Evolutionary conservation across 2,113 vertebrate species (phyloP).

Genomic region (Ploceus nigricollis): DNA sequence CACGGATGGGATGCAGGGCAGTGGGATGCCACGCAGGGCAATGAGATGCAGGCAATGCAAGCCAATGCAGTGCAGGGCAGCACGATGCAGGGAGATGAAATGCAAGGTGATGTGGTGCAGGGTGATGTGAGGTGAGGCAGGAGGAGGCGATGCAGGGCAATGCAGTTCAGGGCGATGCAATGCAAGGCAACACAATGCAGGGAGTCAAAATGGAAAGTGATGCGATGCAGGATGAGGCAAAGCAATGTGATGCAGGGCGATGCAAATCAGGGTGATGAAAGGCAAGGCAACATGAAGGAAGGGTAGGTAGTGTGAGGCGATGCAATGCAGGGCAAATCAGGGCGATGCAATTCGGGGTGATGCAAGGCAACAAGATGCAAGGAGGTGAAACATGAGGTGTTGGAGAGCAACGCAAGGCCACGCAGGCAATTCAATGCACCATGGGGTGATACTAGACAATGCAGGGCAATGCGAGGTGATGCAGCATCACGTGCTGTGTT

Average conservation of each 20-base stretch:
- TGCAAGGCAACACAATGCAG: neutral
- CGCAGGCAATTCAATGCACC: neutral
- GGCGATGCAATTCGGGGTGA: neutral
- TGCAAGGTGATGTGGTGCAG: neutral
- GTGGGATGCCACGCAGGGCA: neutral
- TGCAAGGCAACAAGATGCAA: neutral
- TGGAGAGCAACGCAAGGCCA: neutral
- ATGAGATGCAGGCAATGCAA: neutral
- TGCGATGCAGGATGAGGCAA: neutral
- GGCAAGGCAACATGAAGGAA: neutral
- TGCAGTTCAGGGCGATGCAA: neutral
- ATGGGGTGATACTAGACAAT: neutral
- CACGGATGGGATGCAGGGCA: neutral
- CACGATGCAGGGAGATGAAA: neutral
- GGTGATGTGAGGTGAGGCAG: neutral
- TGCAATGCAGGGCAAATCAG: neutral
- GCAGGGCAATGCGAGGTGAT: neutral
- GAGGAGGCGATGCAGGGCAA: neutral
- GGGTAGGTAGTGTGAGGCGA: neutral
- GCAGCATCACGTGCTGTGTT: neutral
- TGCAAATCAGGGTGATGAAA: neutral
- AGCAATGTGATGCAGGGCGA: neutral
- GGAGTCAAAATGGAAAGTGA: neutral
- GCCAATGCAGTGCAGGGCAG: neutral
- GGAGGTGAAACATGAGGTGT: neutral